These are phyloP conservation scores for Pegoplata infirma DNA, from an alignment of 2,888 invertebrate genomes.

Conservation along the genomic window DNA sequence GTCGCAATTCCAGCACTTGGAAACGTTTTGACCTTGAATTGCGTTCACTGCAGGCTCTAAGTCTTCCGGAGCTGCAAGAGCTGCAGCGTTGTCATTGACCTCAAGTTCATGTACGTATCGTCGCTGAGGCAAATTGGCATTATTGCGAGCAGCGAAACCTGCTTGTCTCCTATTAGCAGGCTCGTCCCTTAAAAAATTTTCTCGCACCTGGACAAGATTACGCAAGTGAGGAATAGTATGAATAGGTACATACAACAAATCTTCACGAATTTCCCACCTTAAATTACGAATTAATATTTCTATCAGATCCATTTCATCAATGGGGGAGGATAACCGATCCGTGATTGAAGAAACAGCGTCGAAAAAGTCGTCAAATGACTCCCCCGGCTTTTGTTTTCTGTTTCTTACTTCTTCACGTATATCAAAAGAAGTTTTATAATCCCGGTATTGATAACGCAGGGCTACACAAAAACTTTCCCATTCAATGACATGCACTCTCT, in stretches of 20 bases:
- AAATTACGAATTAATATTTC: slow-evolving; percentile 7
- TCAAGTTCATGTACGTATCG: too few species aligned
- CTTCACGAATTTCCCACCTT: background rate
- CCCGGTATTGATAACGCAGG: slow-evolving; percentile 8
- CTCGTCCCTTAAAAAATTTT: slow-evolving; percentile 16
- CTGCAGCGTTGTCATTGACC: background rate
- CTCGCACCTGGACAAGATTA: background rate
- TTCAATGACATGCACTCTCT: background rate
- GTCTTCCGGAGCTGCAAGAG: background rate
- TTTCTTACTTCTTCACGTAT: slow-evolving; percentile 26
- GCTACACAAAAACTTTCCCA: slow-evolving; percentile 42
- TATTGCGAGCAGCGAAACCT: too few species aligned
- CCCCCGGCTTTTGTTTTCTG: background rate
- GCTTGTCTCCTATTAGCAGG: background rate
- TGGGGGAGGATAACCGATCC: background rate
- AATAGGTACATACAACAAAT: slow-evolving; percentile 9
- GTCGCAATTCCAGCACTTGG: slow-evolving; percentile 35
- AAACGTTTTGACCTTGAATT: too few species aligned
- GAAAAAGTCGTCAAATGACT: slow-evolving; percentile 22
- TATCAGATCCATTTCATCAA: background rate
- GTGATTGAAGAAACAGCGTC: slow-evolving; percentile 10
- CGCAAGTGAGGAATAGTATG: background rate
- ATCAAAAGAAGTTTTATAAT: slow-evolving; percentile 27
- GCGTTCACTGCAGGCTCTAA: too few species aligned
- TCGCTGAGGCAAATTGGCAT: too few species aligned